These are phyloP conservation scores for Chaenocephalus aceratus DNA, from an alignment of 2,113 vertebrate genomes.

Conservation along the genomic window DNA sequence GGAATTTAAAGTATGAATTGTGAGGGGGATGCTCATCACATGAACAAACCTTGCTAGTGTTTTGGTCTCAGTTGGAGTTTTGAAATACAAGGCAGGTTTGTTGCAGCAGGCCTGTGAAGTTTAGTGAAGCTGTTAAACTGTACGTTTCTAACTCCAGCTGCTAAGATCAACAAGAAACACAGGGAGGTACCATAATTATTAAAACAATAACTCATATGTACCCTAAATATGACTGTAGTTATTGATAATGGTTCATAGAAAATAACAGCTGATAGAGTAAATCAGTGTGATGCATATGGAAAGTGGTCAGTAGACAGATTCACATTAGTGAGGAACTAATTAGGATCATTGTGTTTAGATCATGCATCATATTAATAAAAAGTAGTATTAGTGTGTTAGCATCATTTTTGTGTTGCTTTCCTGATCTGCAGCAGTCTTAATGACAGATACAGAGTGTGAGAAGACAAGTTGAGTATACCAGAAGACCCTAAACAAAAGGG, in stretches of 20 bases:
- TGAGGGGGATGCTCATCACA: neutral
- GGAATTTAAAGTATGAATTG: neutral
- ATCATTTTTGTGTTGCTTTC: neutral
- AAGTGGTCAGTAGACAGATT: neutral
- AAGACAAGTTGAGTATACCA: neutral
- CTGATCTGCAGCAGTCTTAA: neutral
- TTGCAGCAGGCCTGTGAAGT: neutral
- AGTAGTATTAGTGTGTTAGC: neutral
- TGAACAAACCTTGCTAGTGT: neutral
- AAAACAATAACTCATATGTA: neutral
- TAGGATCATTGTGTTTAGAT: neutral
- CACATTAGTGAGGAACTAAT: neutral
- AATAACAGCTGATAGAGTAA: neutral
- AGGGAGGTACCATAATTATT: neutral
- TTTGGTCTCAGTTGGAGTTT: neutral
- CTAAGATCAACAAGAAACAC: neutral
- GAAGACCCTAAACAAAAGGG: neutral
- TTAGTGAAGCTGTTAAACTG: slow-evolving; percentile 2
- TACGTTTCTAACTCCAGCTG: too few species aligned
- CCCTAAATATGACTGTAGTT: neutral
- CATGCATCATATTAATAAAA: neutral
- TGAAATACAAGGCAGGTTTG: neutral
- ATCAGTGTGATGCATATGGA: neutral
- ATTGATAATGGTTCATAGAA: neutral
- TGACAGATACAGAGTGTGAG: neutral